Evolutionary conservation across 2,888 invertebrate species (phyloP).

Genomic region (Cybosia mesomella): DNA sequence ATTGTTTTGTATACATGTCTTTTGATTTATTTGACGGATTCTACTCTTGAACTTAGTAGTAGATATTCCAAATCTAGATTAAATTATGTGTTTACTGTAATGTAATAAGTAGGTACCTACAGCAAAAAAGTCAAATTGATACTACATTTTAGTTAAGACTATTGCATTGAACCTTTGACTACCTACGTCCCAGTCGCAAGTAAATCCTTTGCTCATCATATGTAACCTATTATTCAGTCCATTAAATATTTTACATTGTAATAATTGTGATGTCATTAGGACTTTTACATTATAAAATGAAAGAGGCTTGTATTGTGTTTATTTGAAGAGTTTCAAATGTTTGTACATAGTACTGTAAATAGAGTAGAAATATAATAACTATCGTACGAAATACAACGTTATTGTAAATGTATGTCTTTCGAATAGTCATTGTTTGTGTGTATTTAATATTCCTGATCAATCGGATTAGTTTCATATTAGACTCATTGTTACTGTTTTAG

Average conservation of each 20-base stretch:
- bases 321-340: slow-evolving; percentile 62
- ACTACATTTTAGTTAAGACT: neutral
- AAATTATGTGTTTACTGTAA: neutral
- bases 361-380: slow-evolving; percentile 34
- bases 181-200: slow-evolving; percentile 37
- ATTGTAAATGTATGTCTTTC: slow-evolving; percentile 35
- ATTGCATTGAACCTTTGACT: slow-evolving; percentile 22
- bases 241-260: slow-evolving; percentile 34
- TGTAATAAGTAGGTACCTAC: neutral
- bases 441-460: slow-evolving; percentile 27
- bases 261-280: slow-evolving; percentile 57
- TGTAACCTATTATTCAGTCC: slow-evolving; percentile 39
- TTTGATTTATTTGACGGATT: neutral
- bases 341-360: slow-evolving; percentile 71
- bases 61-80: neutral
- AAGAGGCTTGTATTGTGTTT: slow-evolving; percentile 67
- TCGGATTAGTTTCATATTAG: slow-evolving; percentile 24
- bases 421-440: slow-evolving; percentile 32
- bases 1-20: neutral
- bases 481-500: slow-evolving; percentile 22
- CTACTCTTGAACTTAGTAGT: neutral
- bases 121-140: neutral
- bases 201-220: slow-evolving; percentile 36
- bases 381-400: slow-evolving; percentile 39
- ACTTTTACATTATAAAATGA: slow-evolving; percentile 39